A percentile compares a stretch with the other conserved stretches of the same genome.
These are phyloP conservation scores for Meriones unguiculatus DNA, from an alignment of 2,113 vertebrate species.

Conservation along the genomic window DNA sequence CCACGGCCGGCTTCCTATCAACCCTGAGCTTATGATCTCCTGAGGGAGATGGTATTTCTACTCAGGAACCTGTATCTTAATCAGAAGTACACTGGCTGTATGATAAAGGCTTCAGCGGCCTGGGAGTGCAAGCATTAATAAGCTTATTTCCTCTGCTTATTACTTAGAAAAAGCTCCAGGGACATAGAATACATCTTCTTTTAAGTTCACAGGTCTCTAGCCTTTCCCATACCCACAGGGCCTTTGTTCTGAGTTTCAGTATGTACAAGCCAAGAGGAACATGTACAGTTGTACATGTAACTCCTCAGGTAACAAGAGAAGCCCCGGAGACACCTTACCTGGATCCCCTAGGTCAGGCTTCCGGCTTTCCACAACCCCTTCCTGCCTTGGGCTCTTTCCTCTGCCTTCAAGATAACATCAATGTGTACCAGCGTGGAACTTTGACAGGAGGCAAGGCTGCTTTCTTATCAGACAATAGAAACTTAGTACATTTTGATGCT, in stretches of 20 bases:
- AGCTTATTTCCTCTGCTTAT: background rate
- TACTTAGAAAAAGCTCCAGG: background rate
- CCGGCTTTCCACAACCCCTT: constrained; percentile 15
- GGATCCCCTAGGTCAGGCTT: background rate
- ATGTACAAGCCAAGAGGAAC: background rate
- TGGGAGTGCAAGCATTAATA: background rate
- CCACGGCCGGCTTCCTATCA: background rate
- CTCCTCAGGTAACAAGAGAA: background rate
- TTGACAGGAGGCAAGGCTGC: constrained; percentile 38
- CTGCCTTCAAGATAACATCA: constrained; percentile 36
- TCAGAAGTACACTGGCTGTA: background rate
- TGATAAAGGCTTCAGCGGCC: background rate
- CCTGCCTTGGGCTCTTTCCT: constrained; percentile 36
- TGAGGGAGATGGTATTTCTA: background rate
- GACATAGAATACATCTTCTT: background rate
- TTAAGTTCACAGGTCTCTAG: constrained; percentile 5
- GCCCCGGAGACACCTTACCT: background rate
- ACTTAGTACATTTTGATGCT: constrained; percentile 59
- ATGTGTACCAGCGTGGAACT: background rate
- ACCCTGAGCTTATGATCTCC: background rate
- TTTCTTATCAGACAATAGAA: constrained; percentile 51
- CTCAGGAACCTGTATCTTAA: background rate
- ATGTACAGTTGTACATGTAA: background rate
- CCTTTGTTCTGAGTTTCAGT: background rate
- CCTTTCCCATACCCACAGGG: background rate